These are phyloP conservation scores for Diadegma fenestrale DNA, from an alignment of 2,888 invertebrate species.

Conservation along the genomic window DNA sequence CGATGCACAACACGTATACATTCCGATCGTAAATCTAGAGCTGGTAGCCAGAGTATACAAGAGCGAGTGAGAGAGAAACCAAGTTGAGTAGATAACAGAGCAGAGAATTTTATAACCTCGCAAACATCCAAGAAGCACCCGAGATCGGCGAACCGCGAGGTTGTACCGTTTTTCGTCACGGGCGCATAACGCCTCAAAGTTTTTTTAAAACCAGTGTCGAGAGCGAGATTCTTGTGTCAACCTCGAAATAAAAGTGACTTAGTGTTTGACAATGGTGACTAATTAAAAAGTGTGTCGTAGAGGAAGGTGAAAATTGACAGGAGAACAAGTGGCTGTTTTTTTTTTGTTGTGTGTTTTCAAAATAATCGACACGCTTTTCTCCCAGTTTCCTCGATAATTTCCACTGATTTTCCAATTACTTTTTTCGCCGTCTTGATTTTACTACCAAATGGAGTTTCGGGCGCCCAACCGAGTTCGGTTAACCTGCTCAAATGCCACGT, in stretches of 20 bases:
- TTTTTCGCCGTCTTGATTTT: slow-evolving; percentile 18
- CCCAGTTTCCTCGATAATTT: not conserved
- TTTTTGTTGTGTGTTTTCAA: not conserved
- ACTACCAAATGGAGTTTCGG: slow-evolving; percentile 54
- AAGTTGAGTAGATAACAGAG: slow-evolving; percentile 12
- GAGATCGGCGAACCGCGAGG: slow-evolving; percentile 66
- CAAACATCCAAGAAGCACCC: slow-evolving; percentile 30
- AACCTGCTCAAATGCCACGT: slow-evolving; percentile 65
- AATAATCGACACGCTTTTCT: no score
- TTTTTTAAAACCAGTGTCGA: slow-evolving; percentile 46
- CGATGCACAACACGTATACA: slow-evolving; percentile 8
- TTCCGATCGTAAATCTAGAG: not conserved
- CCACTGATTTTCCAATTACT: not conserved
- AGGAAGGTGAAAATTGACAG: slow-evolving; percentile 61
- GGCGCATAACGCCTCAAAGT: slow-evolving; percentile 41
- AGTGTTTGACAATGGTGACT: not conserved
- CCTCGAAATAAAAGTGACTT: slow-evolving; percentile 1
- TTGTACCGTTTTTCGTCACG: slow-evolving; percentile 67
- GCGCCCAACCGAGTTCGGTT: slow-evolving; percentile 20
- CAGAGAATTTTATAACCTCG: slow-evolving; percentile 55
- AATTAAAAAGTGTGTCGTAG: not conserved
- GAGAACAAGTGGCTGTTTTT: slow-evolving; percentile 61
- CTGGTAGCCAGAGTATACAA: not conserved
- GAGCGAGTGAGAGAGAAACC: slow-evolving; percentile 21
- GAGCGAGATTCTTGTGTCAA: slow-evolving; percentile 4